Evolutionary conservation across 2,797 vertebrate species (phyloP).

Genomic region (Cyprinodon diabolis): DNA sequence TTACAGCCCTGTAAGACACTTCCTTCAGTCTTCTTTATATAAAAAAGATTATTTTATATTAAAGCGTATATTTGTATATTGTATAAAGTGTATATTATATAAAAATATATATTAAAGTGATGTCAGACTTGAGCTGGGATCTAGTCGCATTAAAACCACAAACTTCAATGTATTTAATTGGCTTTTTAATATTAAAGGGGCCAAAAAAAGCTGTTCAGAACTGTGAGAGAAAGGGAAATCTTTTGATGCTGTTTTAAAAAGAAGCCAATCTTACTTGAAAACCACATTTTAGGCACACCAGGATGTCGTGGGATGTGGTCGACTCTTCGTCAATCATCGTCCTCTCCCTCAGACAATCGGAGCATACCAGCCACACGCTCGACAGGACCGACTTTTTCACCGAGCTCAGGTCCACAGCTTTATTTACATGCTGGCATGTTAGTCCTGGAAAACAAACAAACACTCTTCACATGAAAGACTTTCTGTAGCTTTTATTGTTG

Average conservation of each 20-base stretch:
- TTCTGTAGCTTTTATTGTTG: not conserved
- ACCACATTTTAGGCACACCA: constrained; percentile 95
- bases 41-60: not conserved
- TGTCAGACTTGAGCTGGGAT: no score
- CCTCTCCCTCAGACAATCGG: constrained; percentile 92
- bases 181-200: not conserved
- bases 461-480: not conserved
- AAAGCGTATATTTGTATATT: no score
- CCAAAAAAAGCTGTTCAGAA: not conserved
- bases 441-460: constrained; percentile 75
- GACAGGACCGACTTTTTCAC: constrained; percentile 90
- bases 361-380: constrained; percentile 88
- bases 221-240: not conserved
- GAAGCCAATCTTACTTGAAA: constrained; percentile 84
- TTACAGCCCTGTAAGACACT: constrained; percentile 86
- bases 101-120: no score
- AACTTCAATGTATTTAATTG: not conserved
- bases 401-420: constrained; percentile 89
- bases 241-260: not conserved
- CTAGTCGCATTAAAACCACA: not conserved
- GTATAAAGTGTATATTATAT: no score
- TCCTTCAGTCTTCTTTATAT: not conserved
- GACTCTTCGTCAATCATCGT: constrained; percentile 84
- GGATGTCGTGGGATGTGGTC: constrained; percentile 82
- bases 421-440: constrained; percentile 92